phyloP scores from a whole-genome alignment of 2,113 vertebrate genomes.

The Cyrtonyx montezumae region DNA sequence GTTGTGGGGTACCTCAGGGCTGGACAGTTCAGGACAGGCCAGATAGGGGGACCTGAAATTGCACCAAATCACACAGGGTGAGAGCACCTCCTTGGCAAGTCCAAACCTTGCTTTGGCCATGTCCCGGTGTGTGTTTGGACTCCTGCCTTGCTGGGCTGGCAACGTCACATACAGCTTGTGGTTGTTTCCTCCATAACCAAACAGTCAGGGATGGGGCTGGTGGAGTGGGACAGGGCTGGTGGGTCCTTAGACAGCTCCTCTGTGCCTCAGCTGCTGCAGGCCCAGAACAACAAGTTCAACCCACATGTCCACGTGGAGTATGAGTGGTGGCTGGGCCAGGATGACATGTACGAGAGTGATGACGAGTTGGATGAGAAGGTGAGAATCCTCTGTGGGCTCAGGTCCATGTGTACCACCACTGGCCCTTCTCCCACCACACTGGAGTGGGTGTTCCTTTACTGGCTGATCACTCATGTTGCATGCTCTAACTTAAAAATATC shows the following conservation, averaged over 20 bases:
- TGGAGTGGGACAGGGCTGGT: neutral
- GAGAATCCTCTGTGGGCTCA: neutral
- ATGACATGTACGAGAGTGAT: conserved; percentile 78
- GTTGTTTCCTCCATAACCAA: accelerated
- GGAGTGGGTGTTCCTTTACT: neutral
- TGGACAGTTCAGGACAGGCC: neutral
- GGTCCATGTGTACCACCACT: accelerated
- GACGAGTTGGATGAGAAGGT: conserved; percentile 80
- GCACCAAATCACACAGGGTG: neutral
- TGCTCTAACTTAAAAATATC: neutral
- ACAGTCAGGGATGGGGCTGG: neutral
- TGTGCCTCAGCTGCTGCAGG: conserved; percentile 60
- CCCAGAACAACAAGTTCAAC: conserved; percentile 78
- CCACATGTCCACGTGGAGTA: conserved; percentile 76
- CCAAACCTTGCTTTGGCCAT: neutral
- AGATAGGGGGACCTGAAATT: neutral
- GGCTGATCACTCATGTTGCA: too few relatives aligned
- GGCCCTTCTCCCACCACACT: neutral
- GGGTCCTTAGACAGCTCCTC: neutral
- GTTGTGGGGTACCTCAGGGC: neutral
- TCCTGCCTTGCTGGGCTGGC: accelerated
- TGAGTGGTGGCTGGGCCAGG: conserved; percentile 75
- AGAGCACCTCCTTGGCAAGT: neutral
- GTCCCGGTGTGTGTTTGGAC: neutral
- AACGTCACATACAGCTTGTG: neutral